These are phyloP conservation scores for Seriola dumerili DNA, from an alignment of 2,113 vertebrate genomes.

Conservation along the genomic window DNA sequence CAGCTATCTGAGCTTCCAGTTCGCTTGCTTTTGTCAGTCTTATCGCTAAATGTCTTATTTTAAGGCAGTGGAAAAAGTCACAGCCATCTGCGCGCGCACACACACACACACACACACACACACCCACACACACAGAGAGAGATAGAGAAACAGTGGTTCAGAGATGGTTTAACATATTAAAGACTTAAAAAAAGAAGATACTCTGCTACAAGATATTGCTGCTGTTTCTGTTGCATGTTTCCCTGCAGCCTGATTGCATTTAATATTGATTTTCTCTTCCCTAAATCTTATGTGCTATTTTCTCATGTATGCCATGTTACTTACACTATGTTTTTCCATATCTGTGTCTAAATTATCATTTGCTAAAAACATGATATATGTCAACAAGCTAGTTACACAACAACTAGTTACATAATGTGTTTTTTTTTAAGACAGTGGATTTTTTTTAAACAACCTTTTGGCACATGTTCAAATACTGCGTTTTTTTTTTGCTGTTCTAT, in stretches of 20 bases:
- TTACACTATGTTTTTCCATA: neutral
- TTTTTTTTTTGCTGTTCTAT: too few relatives aligned
- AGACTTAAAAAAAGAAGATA: neutral
- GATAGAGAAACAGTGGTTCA: neutral
- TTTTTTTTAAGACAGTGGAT: too few relatives aligned
- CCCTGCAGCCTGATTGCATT: neutral
- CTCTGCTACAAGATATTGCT: conserved; percentile 1
- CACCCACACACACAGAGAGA: neutral
- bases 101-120: neutral
- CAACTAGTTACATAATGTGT: too few relatives aligned
- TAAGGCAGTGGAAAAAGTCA: conserved; percentile 41
- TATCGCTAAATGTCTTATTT: conserved; percentile 59
- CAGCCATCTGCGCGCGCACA: neutral
- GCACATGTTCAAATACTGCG: too few relatives aligned
- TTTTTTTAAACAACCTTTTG: too few relatives aligned
- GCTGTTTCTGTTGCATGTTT: conserved; percentile 14
- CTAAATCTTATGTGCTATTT: neutral
- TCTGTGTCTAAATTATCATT: neutral
- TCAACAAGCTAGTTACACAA: too few relatives aligned
- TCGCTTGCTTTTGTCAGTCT: conserved; percentile 43
- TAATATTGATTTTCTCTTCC: neutral
- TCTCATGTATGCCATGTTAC: neutral
- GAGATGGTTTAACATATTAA: conserved; percentile 31
- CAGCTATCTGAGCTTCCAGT: conserved; percentile 52
- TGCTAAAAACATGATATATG: neutral